Conservation (phyloP, 2,797 vertebrate species). For the Amblyraja radiata region DNA sequence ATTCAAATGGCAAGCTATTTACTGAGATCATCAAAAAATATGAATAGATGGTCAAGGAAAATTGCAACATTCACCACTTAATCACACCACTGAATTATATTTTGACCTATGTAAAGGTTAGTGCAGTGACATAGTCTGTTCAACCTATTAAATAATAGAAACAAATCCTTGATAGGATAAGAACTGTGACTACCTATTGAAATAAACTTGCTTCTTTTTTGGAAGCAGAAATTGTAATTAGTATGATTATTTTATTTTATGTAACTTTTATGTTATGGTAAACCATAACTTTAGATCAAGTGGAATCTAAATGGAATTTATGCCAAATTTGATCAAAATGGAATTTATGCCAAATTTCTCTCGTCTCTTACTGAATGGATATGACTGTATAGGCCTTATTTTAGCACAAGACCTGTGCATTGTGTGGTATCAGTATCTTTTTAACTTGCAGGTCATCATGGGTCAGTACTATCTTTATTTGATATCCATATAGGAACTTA, state of each 20-base stretch:
- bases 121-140: not conserved
- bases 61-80: not conserved
- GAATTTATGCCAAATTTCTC: not conserved
- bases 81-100: not conserved
- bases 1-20: not conserved
- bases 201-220: not conserved
- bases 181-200: not conserved
- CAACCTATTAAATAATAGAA: not conserved
- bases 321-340: not conserved
- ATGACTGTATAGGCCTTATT: not conserved
- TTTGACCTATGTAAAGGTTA: not conserved
- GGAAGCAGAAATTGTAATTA: not conserved
- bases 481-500: not conserved
- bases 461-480: not conserved
- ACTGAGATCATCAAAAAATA: not conserved
- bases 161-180: not conserved
- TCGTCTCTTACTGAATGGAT: not conserved
- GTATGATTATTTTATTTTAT: not conserved
- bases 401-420: not conserved
- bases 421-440: not conserved
- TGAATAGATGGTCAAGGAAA: not conserved
- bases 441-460: not conserved
- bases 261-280: not conserved
- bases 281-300: not conserved
- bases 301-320: not conserved